A percentile compares a stretch with the other conserved stretches of the same genome.
Conservation (phyloP, 2,888 invertebrate genomes). For the Diogma glabrata region DNA sequence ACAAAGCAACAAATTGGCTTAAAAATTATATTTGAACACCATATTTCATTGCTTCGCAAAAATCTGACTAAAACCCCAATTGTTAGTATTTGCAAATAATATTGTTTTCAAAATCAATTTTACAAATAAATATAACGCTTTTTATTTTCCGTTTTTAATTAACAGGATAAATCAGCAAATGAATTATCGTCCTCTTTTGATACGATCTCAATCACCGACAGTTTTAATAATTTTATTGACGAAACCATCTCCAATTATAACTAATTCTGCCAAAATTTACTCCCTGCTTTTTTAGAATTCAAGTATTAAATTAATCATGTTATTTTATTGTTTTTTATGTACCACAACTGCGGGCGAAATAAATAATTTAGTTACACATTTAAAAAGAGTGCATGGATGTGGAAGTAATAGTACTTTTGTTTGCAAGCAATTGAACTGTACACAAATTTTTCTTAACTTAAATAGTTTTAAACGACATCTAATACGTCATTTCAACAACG, state of each 20-base stretch:
- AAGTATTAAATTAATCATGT: background rate
- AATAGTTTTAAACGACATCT: background rate
- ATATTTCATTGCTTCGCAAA: background rate
- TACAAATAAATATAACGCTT: no score
- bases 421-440: slow-evolving; percentile 1
- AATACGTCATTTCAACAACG: background rate
- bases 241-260: background rate
- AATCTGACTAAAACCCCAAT: background rate
- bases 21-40: background rate
- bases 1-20: background rate
- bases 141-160: background rate
- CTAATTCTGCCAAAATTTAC: background rate
- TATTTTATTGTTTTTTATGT: slow-evolving; percentile 1
- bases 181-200: background rate
- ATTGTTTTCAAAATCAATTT: background rate
- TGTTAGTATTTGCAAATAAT: background rate
- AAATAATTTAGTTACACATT: background rate
- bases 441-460: background rate
- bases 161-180: slow-evolving; percentile 1
- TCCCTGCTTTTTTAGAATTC: no score
- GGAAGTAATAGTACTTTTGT: background rate
- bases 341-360: background rate
- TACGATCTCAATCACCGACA: background rate
- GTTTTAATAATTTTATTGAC: background rate
- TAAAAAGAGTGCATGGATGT: background rate